phyloP scores from a whole-genome alignment of 30 jellyfish, hydroid and myxozoan genomes.

The Rhopilema esculentum region DNA sequence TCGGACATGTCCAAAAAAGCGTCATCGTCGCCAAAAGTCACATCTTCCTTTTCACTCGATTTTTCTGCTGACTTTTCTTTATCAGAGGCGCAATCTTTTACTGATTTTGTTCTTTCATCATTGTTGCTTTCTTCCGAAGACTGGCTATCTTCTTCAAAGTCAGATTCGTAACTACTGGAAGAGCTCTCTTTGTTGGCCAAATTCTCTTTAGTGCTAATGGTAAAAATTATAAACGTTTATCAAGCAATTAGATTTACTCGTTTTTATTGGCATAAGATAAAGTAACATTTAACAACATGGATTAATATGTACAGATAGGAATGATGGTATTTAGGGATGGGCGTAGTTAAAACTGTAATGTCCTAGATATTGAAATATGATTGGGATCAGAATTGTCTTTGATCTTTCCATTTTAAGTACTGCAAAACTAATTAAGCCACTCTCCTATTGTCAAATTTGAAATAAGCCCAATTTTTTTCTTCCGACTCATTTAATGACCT shows the following conservation, averaged over 20 bases:
- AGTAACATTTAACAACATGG: too few relatives aligned
- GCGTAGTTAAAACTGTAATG: too few relatives aligned
- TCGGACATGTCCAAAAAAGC: not conserved
- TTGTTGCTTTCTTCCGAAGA: not conserved
- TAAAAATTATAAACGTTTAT: not conserved
- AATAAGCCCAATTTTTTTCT: too few relatives aligned
- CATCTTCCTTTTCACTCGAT: not conserved
- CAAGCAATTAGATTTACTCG: not conserved
- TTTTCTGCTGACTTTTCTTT: not conserved
- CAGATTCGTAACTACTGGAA: not conserved
- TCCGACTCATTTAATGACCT: too few relatives aligned
- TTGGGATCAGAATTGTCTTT: too few relatives aligned
- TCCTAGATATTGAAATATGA: too few relatives aligned
- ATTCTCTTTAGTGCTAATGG: not conserved
- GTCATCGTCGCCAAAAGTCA: not conserved
- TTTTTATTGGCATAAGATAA: too few relatives aligned
- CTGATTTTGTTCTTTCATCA: not conserved
- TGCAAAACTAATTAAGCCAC: too few relatives aligned
- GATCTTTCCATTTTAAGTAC: too few relatives aligned
- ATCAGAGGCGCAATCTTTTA: not conserved
- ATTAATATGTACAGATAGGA: too few relatives aligned
- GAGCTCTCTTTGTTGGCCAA: not conserved
- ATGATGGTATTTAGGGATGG: too few relatives aligned
- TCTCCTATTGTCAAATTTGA: too few relatives aligned
- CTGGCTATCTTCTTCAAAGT: not conserved